Percentiles rank a stretch among this genome's conserved stretches.
These are phyloP conservation scores for Plumapathes pennacea DNA, from an alignment of 92 coral and sea anemone genomes.

Conservation along the genomic window DNA sequence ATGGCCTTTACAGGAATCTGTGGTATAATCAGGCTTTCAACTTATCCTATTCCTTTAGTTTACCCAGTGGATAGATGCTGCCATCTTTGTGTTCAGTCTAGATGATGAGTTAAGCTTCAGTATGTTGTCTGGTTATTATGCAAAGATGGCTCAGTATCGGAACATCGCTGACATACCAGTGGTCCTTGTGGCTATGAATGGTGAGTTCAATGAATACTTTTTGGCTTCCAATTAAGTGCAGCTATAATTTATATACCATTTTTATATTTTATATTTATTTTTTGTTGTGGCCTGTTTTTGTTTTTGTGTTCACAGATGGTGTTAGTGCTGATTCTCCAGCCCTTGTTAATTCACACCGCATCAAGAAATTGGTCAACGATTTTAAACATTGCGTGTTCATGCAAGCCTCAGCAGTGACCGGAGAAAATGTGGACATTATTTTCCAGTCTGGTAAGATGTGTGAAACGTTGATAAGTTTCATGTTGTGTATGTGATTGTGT, in stretches of 20 bases:
- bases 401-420: constrained; percentile 90
- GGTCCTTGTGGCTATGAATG: constrained; percentile 84
- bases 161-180: constrained; percentile 82
- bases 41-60: constrained; percentile 48
- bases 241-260: background rate
- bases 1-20: no score
- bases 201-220: constrained; percentile 9
- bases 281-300: no score
- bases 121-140: constrained; percentile 78
- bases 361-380: constrained; percentile 77
- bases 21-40: background rate
- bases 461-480: no score
- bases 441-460: constrained; percentile 73
- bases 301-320: constrained; percentile 55
- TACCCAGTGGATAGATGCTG: constrained; percentile 97
- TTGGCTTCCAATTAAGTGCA: background rate
- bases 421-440: constrained; percentile 80
- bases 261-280: background rate
- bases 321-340: constrained; percentile 52
- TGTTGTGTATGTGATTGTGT: no score
- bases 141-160: constrained; percentile 93
- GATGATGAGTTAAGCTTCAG: constrained; percentile 95
- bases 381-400: constrained; percentile 82
- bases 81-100: constrained; percentile 90
- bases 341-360: constrained; percentile 67